phyloP scores from a whole-genome alignment of 1,140 invertebrate genomes.

The Drosophila teissieri region DNA sequence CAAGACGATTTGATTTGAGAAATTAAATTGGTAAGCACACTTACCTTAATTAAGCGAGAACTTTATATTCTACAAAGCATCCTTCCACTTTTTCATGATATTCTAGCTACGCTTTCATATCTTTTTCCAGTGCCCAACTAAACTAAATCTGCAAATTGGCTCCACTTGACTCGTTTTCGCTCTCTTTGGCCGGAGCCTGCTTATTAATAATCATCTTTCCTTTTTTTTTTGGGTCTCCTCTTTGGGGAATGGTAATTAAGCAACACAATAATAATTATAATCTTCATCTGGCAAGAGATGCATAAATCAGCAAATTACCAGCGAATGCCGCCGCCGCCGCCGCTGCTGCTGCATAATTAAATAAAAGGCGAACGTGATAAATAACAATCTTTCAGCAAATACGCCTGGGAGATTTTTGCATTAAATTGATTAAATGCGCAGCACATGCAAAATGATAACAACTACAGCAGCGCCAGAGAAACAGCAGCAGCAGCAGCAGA shows the following conservation, averaged over 20 bases:
- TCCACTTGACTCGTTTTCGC: conserved; percentile 63
- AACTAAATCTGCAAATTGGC: conserved; percentile 81
- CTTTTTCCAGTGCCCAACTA: conserved; percentile 24
- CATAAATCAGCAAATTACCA: conserved; percentile 79
- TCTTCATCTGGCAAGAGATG: conserved; percentile 71
- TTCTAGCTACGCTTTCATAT: neutral
- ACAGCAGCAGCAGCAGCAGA: conserved; percentile 14
- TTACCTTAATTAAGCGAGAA: no score
- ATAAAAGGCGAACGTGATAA: conserved; percentile 81
- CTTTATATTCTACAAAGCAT: no score
- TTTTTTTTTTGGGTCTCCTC: conserved; percentile 43
- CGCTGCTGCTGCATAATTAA: conserved; percentile 67
- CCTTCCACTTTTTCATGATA: neutral
- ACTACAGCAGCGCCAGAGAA: conserved; percentile 31
- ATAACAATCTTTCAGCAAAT: conserved; percentile 80
- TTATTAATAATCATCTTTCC: conserved; percentile 76
- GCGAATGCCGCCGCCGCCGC: conserved; percentile 7
- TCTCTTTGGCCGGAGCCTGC: conserved; percentile 43
- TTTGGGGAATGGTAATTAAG: conserved; percentile 77
- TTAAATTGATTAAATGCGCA: conserved; percentile 82
- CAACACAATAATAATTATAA: conserved; percentile 73
- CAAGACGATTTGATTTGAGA: neutral
- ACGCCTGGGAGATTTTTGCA: conserved; percentile 78
- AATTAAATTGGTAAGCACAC: neutral
- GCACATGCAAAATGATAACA: conserved; percentile 65